Percentiles rank a stretch among this genome's conserved stretches.
Evolutionary conservation across 1,140 invertebrate species (phyloP).

Genomic region (Zaprionus kolodkinae): DNA sequence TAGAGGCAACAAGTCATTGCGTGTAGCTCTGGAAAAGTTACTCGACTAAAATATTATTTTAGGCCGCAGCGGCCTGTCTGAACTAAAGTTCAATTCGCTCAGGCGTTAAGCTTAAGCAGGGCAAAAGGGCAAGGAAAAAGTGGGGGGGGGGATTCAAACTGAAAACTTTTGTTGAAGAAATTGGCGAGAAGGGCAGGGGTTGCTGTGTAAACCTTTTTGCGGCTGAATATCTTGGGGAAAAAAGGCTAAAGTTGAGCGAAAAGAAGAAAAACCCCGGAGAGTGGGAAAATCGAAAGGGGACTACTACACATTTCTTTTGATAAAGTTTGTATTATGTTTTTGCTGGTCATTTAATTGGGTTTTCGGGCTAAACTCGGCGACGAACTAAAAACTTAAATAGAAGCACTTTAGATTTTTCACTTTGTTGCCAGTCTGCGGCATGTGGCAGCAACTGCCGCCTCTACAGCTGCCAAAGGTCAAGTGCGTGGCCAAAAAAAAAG

Average conservation of each 20-base stretch:
- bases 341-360: conserved; percentile 54
- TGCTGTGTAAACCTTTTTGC: conserved; percentile 35
- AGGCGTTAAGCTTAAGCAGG: background rate
- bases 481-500: conserved; percentile 17
- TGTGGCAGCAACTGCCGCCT: background rate
- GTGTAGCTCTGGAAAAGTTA: conserved; percentile 36
- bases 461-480: conserved; percentile 13
- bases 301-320: conserved; percentile 19
- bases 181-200: no score
- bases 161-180: conserved; percentile 29
- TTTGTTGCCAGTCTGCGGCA: conserved; percentile 24
- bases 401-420: conserved; percentile 26
- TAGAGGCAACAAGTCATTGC: conserved; percentile 59
- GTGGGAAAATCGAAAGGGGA: background rate
- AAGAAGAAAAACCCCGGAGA: conserved; percentile 2
- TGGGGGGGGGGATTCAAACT: background rate
- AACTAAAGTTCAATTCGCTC: conserved; percentile 24
- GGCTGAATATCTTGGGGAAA: conserved; percentile 18
- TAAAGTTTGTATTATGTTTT: conserved; percentile 45
- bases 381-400: conserved; percentile 25
- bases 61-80: conserved; percentile 11
- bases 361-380: conserved; percentile 22
- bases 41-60: conserved; percentile 42
- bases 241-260: conserved; percentile 21
- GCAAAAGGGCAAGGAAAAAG: no score